Base-by-base conservation (phyloP, 2,797 vertebrate species). In the Sylvilagus floridanus region DNA sequence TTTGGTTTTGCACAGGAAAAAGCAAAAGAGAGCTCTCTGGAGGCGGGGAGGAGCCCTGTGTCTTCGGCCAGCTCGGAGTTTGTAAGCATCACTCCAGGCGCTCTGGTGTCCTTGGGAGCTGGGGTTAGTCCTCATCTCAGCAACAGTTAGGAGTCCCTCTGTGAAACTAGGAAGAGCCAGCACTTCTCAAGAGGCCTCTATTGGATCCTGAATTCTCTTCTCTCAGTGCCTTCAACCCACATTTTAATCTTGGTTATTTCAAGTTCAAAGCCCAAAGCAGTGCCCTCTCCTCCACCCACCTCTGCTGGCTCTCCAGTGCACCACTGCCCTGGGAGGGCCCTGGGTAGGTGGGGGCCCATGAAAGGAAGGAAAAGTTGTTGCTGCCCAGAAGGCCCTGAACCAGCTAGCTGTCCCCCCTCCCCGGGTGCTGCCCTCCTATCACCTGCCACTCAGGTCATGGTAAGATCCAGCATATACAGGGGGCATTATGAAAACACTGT, bases 171-270 rank as follows among this genome's bases (percentile, higher is more conserved):
- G 28, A 12, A 2, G 4, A 78, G 32, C 68, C 75, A 32, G 21
- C 1, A 2, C n/a, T 78, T 77, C 71, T 37, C 52, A 42, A 50
- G 16, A n/a, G 24, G 54, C 52, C 75, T 65, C 78, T 83, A 69
- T 16, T 68, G 66, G 69, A 37, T 91, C 30, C 77, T 81, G 17
- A 35, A 81, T 0, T 35, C 35, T 37, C 73, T 94, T 90, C 83
- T 89, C 72, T 76, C 84, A 62, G 10, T 77, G 81, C 89, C 77
- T 82, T 91, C 50, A 9, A 35, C 32, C 60, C 82, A 54, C 90
- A 47, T 91, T 91, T 77, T 91, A 84, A 75, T 82, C 86, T 37
- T 42, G 69, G 52, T 26, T 47, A 13, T 79, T 94, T 95, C 63
- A 85, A 66, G 79, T 73, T 87, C 65, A 90, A 84, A 84, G n/a